Base-by-base conservation (phyloP, 2,888 invertebrate species). In the Leuctra nigra region DNA sequence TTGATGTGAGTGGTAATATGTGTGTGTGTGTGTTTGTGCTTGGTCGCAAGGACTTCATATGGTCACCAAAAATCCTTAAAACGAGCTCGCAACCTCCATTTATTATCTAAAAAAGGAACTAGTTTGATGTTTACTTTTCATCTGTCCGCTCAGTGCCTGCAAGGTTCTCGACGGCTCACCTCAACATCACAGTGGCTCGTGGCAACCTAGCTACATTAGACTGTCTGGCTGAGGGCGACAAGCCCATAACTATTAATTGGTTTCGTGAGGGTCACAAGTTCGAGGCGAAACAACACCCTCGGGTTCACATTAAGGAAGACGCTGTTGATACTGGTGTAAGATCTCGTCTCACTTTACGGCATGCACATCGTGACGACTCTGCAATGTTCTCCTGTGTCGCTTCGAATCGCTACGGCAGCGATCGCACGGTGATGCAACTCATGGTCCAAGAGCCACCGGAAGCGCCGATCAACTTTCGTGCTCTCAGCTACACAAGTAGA, bases 391-490 rank as follows among this genome's bases (percentile, higher is more conserved):
- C 69, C 29, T 74, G 74, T 62, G 66, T 66, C 38, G 72, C 72
- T 25, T 68, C 68, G 55, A 74, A 74, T 61, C 66, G 67, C 52
- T 73, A 69, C 62, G 75, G 74, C 13, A 66, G 70, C 56, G 73
- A 70, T 57, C 65, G 67, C 18, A 33, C 35, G 2, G 55, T 55
- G 14, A 23, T 53, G 13, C 53, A 35, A 20, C 54, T 59, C 14
- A 44, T 59, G 18, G 59, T 64, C 60, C 22, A 65, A 71, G 72
- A 73, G 58, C 65, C 65, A 2, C 73, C 73, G 1, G 72, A 72
- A 56, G 64, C 68, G 0, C 72, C 73, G 2, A 58, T 57, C 2
- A 66, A 69, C 57, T 60, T 71, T 13, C 65, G 64, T 2, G 63
- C 71, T 7, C 60, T 66, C 22, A 66, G 67, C 29, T 61, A 63